Conservation (phyloP, 2,113 vertebrate genomes). For the Heterotilapia buettikoferi region DNA sequence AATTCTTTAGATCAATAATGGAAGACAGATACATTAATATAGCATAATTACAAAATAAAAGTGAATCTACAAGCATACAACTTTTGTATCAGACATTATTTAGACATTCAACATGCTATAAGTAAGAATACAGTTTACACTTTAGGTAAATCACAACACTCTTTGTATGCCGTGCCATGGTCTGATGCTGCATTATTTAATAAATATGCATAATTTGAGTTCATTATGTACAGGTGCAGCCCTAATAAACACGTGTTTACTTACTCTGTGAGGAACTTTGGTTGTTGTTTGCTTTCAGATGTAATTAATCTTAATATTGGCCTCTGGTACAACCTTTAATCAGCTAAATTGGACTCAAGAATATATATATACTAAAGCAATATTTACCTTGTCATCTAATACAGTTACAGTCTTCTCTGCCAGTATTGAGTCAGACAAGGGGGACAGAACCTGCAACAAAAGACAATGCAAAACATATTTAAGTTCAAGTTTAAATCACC, state of each 20-base stretch:
- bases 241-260: not conserved
- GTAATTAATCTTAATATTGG: not conserved
- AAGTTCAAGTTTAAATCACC: not conserved
- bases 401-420: slow-evolving; percentile 94
- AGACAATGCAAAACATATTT: not conserved
- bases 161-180: not conserved
- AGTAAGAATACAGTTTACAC: not conserved
- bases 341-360: not conserved
- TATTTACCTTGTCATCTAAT: slow-evolving; percentile 86
- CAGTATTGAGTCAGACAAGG: slow-evolving; percentile 92
- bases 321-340: not conserved
- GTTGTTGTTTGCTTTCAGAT: not conserved
- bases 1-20: not conserved
- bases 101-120: not conserved
- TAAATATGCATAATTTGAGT: not conserved
- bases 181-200: not conserved
- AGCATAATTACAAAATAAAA: not conserved
- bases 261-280: not conserved
- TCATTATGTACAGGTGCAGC: not conserved
- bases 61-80: not conserved
- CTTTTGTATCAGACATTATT: not conserved
- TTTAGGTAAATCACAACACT: not conserved
- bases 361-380: not conserved
- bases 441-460: slow-evolving; percentile 83
- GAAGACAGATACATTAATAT: not conserved